Percentiles rank a stretch among this genome's conserved stretches.
Evolutionary conservation across 2,888 invertebrate genomes (phyloP).

Genomic region (Norana najaformis): DNA sequence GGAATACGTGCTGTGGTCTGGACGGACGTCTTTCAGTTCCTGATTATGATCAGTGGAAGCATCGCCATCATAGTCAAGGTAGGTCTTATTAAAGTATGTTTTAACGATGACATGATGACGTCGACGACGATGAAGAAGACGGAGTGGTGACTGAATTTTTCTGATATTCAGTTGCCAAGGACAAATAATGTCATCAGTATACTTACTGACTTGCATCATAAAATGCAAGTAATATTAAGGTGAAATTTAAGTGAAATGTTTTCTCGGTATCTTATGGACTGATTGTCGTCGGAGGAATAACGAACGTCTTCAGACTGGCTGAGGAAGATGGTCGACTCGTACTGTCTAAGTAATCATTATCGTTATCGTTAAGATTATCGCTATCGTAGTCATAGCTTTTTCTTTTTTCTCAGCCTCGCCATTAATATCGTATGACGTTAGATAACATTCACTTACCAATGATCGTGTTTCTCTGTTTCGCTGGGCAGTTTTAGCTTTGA

Average conservation of each 20-base stretch:
- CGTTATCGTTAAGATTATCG: not conserved
- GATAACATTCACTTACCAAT: too few species aligned
- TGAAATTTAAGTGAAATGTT: not conserved
- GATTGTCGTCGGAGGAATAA: too few species aligned
- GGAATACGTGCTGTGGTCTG: constrained; percentile 24
- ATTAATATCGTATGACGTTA: too few species aligned
- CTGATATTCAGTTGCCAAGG: not conserved
- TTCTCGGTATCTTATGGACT: too few species aligned
- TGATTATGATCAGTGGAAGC: not conserved
- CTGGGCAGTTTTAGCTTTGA: constrained; percentile 28
- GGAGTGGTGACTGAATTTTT: not conserved
- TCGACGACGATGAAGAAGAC: not conserved
- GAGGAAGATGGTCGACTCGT: too few species aligned
- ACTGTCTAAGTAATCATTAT: not conserved
- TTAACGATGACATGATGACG: too few species aligned
- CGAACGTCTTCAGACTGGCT: too few species aligned
- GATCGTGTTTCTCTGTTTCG: not conserved
- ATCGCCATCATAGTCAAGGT: not conserved
- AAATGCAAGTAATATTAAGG: not conserved
- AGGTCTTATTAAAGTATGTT: not conserved
- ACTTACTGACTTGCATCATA: not conserved
- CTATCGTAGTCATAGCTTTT: not conserved
- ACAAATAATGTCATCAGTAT: not conserved
- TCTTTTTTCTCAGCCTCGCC: too few species aligned
- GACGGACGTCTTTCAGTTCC: constrained; percentile 29